Evolutionary conservation across 2,113 vertebrate species (phyloP).

Genomic region (Gobio gobio): DNA sequence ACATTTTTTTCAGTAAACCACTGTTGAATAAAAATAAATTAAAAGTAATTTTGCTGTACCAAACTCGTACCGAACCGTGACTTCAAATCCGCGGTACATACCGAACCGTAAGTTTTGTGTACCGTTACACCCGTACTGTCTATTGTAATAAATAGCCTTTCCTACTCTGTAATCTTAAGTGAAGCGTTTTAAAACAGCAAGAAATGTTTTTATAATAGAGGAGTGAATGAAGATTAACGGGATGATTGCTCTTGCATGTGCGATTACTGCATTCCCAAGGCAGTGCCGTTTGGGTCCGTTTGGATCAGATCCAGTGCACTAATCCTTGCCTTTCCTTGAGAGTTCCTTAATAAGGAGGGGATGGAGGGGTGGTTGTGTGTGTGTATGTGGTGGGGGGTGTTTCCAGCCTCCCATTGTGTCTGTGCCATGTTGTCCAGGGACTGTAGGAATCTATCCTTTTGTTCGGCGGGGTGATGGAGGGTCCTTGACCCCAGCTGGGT

Average conservation of each 20-base stretch:
- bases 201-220: conserved; percentile 54
- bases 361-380: conserved; percentile 31
- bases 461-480: conserved; percentile 65
- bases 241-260: conserved; percentile 54
- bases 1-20: too few species aligned
- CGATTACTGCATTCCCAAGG: conserved; percentile 62
- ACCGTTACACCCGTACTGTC: too few species aligned
- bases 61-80: too few species aligned
- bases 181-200: conserved; percentile 31
- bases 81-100: too few species aligned
- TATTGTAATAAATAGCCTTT: conserved; percentile 35
- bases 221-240: conserved; percentile 55
- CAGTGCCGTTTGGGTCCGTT: conserved; percentile 48
- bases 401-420: conserved; percentile 33
- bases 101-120: too few species aligned
- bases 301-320: conserved; percentile 57
- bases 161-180: conserved; percentile 49
- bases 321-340: conserved; percentile 45
- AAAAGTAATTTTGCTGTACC: too few species aligned
- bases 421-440: conserved; percentile 52
- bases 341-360: conserved; percentile 35
- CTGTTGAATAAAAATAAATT: too few species aligned
- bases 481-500: conserved; percentile 70
- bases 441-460: conserved; percentile 61
- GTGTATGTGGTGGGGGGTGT: conserved; percentile 29